phyloP scores from a whole-genome alignment of 2,888 invertebrate species.

The Trachelus tabidus region DNA sequence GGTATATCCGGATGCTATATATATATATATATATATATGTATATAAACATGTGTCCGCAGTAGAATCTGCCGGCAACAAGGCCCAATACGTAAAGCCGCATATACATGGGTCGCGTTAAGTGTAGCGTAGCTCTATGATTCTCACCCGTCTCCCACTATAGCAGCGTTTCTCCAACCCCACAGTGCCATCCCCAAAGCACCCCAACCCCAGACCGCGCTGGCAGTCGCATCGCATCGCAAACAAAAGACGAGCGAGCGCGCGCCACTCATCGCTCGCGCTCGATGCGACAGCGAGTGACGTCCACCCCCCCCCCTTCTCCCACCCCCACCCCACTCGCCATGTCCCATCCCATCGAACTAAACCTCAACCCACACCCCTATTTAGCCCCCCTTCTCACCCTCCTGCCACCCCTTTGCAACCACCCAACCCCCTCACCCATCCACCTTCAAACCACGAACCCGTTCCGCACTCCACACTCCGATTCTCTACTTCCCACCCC shows the following conservation, averaged over 20 bases:
- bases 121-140: constrained; percentile 54
- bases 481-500: constrained; percentile 17
- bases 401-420: constrained; percentile 25
- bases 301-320: constrained; percentile 25
- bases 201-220: constrained; percentile 39
- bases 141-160: constrained; percentile 44
- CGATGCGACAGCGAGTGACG: constrained; percentile 64
- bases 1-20: constrained; percentile 7
- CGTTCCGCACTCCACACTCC: constrained; percentile 8
- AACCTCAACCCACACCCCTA: constrained; percentile 10
- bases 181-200: constrained; percentile 17
- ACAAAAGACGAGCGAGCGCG: constrained; percentile 63
- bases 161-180: constrained; percentile 24
- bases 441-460: constrained; percentile 14
- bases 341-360: constrained; percentile 11
- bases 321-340: constrained; percentile 12
- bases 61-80: constrained; percentile 45
- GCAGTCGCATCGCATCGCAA: constrained; percentile 61
- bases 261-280: constrained; percentile 60
- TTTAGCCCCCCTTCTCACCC: constrained; percentile 8
- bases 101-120: constrained; percentile 52
- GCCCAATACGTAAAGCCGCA: constrained; percentile 24
- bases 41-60: constrained; percentile 33
- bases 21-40: neutral
- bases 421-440: constrained; percentile 25